phyloP scores from a whole-genome alignment of 2,113 vertebrate species.

The Epinephelus fuscoguttatus region DNA sequence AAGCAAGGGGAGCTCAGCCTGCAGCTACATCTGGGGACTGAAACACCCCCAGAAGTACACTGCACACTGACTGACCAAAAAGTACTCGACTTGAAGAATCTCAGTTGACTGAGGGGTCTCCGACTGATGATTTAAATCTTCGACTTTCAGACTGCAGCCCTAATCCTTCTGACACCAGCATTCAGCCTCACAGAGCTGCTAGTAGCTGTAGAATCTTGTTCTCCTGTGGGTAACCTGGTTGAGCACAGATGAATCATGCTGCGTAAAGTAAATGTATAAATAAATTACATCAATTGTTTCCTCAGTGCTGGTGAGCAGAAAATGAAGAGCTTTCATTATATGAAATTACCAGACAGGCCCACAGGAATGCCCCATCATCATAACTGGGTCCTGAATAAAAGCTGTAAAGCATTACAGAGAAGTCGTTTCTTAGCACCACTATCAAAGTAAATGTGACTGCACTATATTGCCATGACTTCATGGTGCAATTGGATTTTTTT shows the following conservation, averaged over 20 bases:
- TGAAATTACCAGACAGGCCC: neutral
- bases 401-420: conserved; percentile 38
- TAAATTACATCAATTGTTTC: neutral
- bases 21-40: too few species aligned
- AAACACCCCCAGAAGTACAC: too few species aligned
- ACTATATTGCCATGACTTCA: conserved; percentile 49
- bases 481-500: conserved; percentile 55
- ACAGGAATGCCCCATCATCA: neutral
- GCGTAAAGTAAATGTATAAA: neutral
- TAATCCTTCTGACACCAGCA: too few species aligned
- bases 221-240: neutral
- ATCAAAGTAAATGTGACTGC: conserved; percentile 15
- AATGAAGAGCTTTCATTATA: neutral
- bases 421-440: conserved; percentile 11
- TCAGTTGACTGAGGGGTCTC: too few species aligned
- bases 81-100: too few species aligned
- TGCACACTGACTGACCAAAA: too few species aligned
- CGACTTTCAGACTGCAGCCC: too few species aligned
- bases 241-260: neutral
- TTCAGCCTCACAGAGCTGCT: neutral
- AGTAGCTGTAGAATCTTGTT: neutral
- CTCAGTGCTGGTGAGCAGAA: neutral
- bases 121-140: too few species aligned
- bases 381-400: conserved; percentile 34
- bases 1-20: too few species aligned